A percentile compares a stretch with the other conserved stretches of the same genome.
Evolutionary conservation across 1,140 invertebrate species (phyloP).

Genomic region (Patella vulgata): DNA sequence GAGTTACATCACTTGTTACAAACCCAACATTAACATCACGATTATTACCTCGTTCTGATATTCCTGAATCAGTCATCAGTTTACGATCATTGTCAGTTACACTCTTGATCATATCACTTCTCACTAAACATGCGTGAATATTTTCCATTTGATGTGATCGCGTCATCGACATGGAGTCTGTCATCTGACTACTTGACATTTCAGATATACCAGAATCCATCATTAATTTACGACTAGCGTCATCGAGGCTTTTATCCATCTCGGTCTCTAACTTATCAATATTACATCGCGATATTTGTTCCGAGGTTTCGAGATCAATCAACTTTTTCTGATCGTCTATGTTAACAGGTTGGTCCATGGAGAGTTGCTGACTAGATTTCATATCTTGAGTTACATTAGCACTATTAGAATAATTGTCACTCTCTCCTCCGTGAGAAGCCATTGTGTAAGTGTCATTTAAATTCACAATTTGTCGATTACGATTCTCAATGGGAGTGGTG

Average conservation of each 20-base stretch:
- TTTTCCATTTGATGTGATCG: conserved; percentile 2
- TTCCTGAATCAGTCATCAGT: conserved; percentile 14
- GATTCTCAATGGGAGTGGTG: no score
- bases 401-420: no score
- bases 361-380: no score
- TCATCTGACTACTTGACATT: no score
- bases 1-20: conserved; percentile 14
- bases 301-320: neutral
- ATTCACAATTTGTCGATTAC: no score
- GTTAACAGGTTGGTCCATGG: no score
- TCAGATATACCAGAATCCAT: no score
- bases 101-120: conserved; percentile 4
- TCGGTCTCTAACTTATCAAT: neutral
- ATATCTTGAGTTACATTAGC: no score
- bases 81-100: neutral
- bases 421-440: no score
- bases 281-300: neutral
- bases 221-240: conserved; percentile 1
- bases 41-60: conserved; percentile 10
- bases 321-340: no score
- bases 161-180: neutral
- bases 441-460: no score
- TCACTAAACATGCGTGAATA: conserved; percentile 1
- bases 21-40: conserved; percentile 3
- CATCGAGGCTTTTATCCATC: neutral